These are phyloP conservation scores for Puntigrus tetrazona DNA, from an alignment of 2,113 vertebrate species.

Conservation along the genomic window DNA sequence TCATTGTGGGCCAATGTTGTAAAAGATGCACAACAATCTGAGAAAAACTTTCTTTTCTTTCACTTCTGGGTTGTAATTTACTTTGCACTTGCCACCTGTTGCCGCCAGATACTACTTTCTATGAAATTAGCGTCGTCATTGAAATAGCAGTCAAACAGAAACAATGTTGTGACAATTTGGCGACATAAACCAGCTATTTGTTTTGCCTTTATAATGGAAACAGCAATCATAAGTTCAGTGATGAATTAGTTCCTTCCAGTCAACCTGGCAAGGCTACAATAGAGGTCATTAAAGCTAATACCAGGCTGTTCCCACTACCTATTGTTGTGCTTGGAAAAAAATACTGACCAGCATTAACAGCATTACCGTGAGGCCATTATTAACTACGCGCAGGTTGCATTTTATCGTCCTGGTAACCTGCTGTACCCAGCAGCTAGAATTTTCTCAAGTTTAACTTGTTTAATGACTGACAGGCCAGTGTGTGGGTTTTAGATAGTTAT, in stretches of 20 bases:
- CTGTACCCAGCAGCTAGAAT: background rate
- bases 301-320: background rate
- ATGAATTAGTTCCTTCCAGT: slow-evolving; percentile 73
- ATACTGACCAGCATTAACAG: background rate
- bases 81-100: background rate
- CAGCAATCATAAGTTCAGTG: slow-evolving; percentile 56
- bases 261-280: background rate
- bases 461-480: background rate
- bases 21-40: no score
- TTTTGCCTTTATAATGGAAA: slow-evolving; percentile 42
- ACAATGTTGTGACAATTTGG: background rate
- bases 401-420: background rate
- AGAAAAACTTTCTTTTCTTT: no score
- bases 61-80: background rate
- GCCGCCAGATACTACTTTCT: background rate
- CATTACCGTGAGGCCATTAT: background rate
- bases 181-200: background rate
- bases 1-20: background rate
- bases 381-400: background rate
- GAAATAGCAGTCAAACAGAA: slow-evolving; percentile 5
- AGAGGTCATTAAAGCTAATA: slow-evolving; percentile 19
- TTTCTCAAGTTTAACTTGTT: background rate
- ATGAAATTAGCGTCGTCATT: background rate
- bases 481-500: background rate
- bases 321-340: background rate